Conservation (phyloP, 2,888 invertebrate species). For the Helleia helle region DNA sequence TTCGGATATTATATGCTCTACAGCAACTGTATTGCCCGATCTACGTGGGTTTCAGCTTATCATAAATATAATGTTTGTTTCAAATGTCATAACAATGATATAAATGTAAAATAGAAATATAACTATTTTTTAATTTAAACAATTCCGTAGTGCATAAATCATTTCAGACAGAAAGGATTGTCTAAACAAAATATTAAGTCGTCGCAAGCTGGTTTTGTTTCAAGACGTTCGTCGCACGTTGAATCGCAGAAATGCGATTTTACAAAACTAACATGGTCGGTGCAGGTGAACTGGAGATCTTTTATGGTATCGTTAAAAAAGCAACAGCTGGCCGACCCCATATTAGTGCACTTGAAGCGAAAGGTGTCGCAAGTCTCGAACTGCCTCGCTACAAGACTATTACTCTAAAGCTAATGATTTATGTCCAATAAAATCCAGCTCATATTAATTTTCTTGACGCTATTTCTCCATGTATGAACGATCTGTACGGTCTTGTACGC, state of each 20-base stretch:
- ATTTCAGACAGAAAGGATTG: slow-evolving; percentile 14
- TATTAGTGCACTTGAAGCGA: slow-evolving; percentile 36
- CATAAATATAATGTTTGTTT: no score
- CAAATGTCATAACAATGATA: no score
- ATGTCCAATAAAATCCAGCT: slow-evolving; percentile 27
- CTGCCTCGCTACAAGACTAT: slow-evolving; percentile 25
- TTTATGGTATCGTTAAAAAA: slow-evolving; percentile 40
- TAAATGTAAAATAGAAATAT: no score
- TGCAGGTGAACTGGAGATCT: slow-evolving; percentile 30
- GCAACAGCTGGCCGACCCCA: slow-evolving; percentile 36
- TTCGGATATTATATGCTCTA: no score
- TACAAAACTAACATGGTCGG: slow-evolving; percentile 30
- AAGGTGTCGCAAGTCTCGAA: slow-evolving; percentile 37
- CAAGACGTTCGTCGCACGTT: slow-evolving; percentile 23
- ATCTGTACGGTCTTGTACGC: slow-evolving; percentile 24
- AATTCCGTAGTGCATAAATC: neutral
- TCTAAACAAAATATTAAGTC: slow-evolving; percentile 10
- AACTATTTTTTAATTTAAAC: no score
- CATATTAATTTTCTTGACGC: slow-evolving; percentile 35
- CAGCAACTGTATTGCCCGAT: no score
- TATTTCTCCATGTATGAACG: slow-evolving; percentile 19
- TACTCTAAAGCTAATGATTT: slow-evolving; percentile 31
- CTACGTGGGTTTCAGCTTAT: no score
- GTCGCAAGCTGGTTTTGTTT: slow-evolving; percentile 21
- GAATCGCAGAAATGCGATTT: slow-evolving; percentile 28